A percentile compares a stretch with the other conserved stretches of the same genome.
These are phyloP conservation scores for Eumacrocentrus americanus DNA, from an alignment of 2,888 invertebrate genomes.

Conservation along the genomic window DNA sequence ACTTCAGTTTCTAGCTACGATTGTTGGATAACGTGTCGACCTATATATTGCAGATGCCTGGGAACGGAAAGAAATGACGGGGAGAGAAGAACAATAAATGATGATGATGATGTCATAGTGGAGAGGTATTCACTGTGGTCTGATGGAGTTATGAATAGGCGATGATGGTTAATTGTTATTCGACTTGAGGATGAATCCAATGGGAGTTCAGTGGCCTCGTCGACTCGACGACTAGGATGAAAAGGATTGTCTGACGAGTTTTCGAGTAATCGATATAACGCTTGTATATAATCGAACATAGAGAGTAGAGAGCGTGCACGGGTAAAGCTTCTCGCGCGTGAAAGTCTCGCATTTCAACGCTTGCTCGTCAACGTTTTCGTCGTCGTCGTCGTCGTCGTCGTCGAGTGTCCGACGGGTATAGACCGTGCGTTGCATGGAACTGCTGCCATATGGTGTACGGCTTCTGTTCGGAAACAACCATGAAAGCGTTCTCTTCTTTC, in stretches of 20 bases:
- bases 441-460: slow-evolving; percentile 45
- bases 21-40: too few relatives aligned
- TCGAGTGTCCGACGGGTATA: slow-evolving; percentile 28
- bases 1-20: too few relatives aligned
- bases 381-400: not conserved
- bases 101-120: not conserved
- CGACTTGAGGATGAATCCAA: not conserved
- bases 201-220: slow-evolving; percentile 12
- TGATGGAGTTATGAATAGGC: slow-evolving; percentile 7
- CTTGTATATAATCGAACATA: slow-evolving; percentile 44
- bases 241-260: slow-evolving; percentile 20
- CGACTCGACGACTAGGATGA: not conserved
- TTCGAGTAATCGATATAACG: slow-evolving; percentile 46
- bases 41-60: too few relatives aligned
- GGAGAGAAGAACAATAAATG: not conserved
- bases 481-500: slow-evolving; percentile 31
- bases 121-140: not conserved
- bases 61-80: too few relatives aligned
- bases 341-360: slow-evolving; percentile 10
- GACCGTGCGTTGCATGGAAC: slow-evolving; percentile 29
- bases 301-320: slow-evolving; percentile 32
- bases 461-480: slow-evolving; percentile 54
- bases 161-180: slow-evolving; percentile 12
- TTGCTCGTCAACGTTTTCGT: not conserved
- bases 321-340: slow-evolving; percentile 46